Conservation (phyloP, 2,888 invertebrate species). For the Amblyjoppa fuscipennis region DNA sequence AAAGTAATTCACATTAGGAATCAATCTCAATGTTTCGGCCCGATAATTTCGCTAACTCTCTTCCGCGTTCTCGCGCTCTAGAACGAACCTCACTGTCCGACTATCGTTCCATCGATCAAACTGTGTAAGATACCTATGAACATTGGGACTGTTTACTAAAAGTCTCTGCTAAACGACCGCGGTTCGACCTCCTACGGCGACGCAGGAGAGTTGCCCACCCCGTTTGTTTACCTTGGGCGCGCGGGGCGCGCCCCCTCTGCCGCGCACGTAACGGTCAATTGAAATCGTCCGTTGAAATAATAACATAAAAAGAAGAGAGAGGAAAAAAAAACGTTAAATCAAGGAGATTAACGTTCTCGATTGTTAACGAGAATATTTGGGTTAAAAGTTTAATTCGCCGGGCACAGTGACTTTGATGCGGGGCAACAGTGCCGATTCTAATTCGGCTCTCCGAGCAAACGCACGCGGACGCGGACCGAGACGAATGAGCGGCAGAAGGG, state of each 20-base stretch:
- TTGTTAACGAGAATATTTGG: constrained; percentile 69
- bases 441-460: constrained; percentile 67
- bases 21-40: background rate
- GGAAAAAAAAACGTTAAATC: background rate
- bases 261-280: no score
- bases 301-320: background rate
- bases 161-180: background rate
- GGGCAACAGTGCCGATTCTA: constrained; percentile 69
- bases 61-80: background rate
- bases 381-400: constrained; percentile 77
- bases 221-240: no score
- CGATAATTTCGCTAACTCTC: background rate
- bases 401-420: constrained; percentile 66
- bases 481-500: constrained; percentile 23
- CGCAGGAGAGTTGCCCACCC: no score
- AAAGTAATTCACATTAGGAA: background rate
- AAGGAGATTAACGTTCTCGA: constrained; percentile 25
- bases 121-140: background rate
- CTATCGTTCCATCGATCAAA: constrained; percentile 30
- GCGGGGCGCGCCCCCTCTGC: no score
- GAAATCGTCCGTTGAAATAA: background rate
- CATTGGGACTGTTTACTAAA: background rate
- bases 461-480: constrained; percentile 15
- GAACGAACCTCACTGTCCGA: background rate
- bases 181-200: no score